Evolutionary conservation across 2,113 vertebrate species (phyloP), one percentile per base, ranked within the genome.

Genomic region (Sitta europaea): DNA sequence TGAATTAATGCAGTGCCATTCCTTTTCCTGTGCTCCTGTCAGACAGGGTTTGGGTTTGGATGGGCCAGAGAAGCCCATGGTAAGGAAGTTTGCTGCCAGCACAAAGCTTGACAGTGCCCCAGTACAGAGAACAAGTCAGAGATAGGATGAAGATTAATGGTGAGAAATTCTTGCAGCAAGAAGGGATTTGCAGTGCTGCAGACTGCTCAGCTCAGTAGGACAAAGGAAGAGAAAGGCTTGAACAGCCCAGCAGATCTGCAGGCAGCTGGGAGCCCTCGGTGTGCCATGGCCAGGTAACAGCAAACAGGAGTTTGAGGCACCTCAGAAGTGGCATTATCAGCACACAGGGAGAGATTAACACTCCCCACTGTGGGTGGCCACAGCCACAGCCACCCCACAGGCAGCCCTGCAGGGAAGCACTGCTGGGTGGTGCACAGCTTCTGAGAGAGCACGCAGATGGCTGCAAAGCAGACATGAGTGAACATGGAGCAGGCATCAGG

Each of bases 241-340:
- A 36, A 22, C 53, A 86, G 43, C 28, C 1, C 1, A 2, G 61
- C 38, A 81, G 58, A 73, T 72, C 73, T 81, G 22, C 42, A 42
- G 47, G 57, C 47, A 78, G 24, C 65, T 53, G 48, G 27, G 57
- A 95, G 53, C 71, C 42, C 12, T 63, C 3, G 0, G 0, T 38
- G 53, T 5, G 6, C 59, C 53, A 31, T 1, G 0, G 25, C 61
- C 57, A 50, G 1, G 0, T 71, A 67, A 71, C 0, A 0, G 58
- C 53, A 79, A 42, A 53, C 4, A 18, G 0, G 22, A 76, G 31
- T 11, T 65, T 65, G 47, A 54, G 58, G 38, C 59, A 72, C 63
- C 43, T 33, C 43, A 67, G 42, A 57, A 62, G 23, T 78, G 63
- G 43, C 12, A 1, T 31, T 61, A 48, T 36, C 68, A 40, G 45